These are phyloP conservation scores for Parazoanthus atlanticus DNA, from an alignment of 92 coral and sea anemone genomes.

Conservation along the genomic window DNA sequence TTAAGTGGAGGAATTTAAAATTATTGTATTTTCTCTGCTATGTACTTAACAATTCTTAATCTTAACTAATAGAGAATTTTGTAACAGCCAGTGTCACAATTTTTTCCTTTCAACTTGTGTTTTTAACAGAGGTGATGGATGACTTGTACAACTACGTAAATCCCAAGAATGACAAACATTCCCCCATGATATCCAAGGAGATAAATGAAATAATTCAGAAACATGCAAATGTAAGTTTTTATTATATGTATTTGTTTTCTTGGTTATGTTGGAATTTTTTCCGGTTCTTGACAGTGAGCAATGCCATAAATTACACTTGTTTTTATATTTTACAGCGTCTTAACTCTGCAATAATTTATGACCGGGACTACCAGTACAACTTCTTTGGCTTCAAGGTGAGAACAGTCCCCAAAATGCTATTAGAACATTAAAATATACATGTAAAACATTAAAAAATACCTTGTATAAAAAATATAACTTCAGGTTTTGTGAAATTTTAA, in stretches of 20 bases:
- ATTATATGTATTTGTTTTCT: background rate
- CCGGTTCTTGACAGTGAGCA: background rate
- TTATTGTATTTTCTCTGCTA: too few relatives aligned
- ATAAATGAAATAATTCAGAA: slow-evolving; percentile 71
- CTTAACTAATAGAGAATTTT: background rate
- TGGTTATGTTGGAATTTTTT: background rate
- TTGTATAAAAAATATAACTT: too few relatives aligned
- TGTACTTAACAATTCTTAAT: too few relatives aligned
- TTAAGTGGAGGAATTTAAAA: too few relatives aligned
- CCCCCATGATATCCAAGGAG: slow-evolving; percentile 89
- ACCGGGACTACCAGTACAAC: slow-evolving; percentile 91
- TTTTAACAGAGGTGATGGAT: slow-evolving; percentile 84
- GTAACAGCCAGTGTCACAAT: too few relatives aligned
- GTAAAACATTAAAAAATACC: too few relatives aligned
- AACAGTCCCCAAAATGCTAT: background rate
- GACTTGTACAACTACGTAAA: slow-evolving; percentile 87
- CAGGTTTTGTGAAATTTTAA: too few relatives aligned
- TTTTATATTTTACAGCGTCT: slow-evolving; percentile 66
- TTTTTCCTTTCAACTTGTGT: background rate
- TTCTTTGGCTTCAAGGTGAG: slow-evolving; percentile 98
- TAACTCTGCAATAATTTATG: slow-evolving; percentile 94
- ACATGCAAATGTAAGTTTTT: slow-evolving; percentile 85
- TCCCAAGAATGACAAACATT: slow-evolving; percentile 87
- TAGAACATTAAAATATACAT: too few relatives aligned
- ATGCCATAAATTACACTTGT: too few relatives aligned